A percentile compares a stretch with the other conserved stretches of the same genome.
Conservation (phyloP, 1,140 invertebrate genomes). For the Mylabris phalerata region DNA sequence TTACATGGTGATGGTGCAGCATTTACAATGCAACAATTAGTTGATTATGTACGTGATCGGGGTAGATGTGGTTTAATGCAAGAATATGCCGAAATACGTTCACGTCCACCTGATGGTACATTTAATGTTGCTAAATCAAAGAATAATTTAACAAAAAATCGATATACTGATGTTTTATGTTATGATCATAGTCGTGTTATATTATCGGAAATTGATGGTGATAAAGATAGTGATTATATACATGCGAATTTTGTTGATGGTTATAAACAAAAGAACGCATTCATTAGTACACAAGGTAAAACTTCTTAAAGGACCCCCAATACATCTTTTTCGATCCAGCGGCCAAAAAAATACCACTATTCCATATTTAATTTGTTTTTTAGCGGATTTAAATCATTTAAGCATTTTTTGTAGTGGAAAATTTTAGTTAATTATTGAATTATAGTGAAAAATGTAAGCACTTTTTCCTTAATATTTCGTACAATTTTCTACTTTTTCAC, state of each 20-base stretch:
- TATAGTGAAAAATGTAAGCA: too few relatives aligned
- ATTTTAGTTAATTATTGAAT: neutral
- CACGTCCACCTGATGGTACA: conserved; percentile 73
- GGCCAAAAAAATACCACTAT: too few relatives aligned
- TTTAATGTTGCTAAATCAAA: conserved; percentile 74
- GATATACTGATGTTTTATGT: conserved; percentile 93
- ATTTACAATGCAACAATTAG: conserved; percentile 64
- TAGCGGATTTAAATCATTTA: too few relatives aligned
- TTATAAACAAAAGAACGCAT: conserved; percentile 95
- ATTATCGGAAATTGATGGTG: conserved; percentile 64
- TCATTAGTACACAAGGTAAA: conserved; percentile 92
- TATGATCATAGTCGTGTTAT: conserved; percentile 91
- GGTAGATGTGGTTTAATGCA: conserved; percentile 70
- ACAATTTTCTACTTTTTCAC: too few relatives aligned
- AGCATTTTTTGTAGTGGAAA: too few relatives aligned
- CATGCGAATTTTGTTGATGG: conserved; percentile 98
- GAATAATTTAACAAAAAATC: conserved; percentile 84
- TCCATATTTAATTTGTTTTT: neutral
- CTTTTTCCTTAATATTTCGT: too few relatives aligned
- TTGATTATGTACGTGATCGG: conserved; percentile 64
- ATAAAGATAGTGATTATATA: conserved; percentile 84
- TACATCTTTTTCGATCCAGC: too few relatives aligned
- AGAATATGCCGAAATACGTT: conserved; percentile 81
- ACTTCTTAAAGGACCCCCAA: neutral
- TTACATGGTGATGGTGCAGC: conserved; percentile 59